A percentile compares a stretch with the other conserved stretches of the same genome.
Conservation (phyloP, 2,113 vertebrate genomes). For the Chaetodon auriga region DNA sequence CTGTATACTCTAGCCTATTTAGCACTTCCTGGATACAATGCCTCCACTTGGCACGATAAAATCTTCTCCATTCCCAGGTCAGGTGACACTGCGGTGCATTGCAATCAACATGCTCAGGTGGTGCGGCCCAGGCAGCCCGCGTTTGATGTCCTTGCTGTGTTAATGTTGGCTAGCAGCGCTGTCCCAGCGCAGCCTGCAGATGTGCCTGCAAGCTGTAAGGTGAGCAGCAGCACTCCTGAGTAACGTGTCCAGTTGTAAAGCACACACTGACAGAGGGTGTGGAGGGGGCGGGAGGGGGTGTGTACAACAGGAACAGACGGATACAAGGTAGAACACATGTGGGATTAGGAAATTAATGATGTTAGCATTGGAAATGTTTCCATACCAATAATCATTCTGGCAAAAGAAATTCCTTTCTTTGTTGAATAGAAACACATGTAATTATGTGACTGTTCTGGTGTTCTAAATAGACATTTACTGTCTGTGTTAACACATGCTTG, state of each 20-base stretch:
- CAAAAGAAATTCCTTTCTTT: not conserved
- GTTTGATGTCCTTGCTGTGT: slow-evolving; percentile 79
- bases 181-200: slow-evolving; percentile 75
- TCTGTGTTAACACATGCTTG: not conserved
- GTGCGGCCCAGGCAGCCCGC: slow-evolving; percentile 54
- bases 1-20: slow-evolving; percentile 10
- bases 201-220: slow-evolving; percentile 78
- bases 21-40: slow-evolving; percentile 41
- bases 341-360: slow-evolving; percentile 25
- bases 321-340: slow-evolving; percentile 30
- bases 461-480: slow-evolving; percentile 6
- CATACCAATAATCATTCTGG: slow-evolving; percentile 9
- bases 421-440: not conserved
- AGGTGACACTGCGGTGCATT: slow-evolving; percentile 62
- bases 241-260: slow-evolving; percentile 69
- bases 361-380: slow-evolving; percentile 23
- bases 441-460: not conserved
- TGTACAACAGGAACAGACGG: slow-evolving; percentile 35
- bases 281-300: slow-evolving; percentile 14
- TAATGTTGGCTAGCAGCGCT: slow-evolving; percentile 68
- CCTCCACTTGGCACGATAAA: slow-evolving; percentile 44
- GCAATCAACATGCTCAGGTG: slow-evolving; percentile 71
- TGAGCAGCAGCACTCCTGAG: slow-evolving; percentile 67
- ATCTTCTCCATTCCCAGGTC: slow-evolving; percentile 56
- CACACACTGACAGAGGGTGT: slow-evolving; percentile 60